A percentile compares a stretch with the other conserved stretches of the same genome.
These are phyloP conservation scores for Rosalia funebris DNA, from an alignment of 2,888 invertebrate genomes.

Conservation along the genomic window DNA sequence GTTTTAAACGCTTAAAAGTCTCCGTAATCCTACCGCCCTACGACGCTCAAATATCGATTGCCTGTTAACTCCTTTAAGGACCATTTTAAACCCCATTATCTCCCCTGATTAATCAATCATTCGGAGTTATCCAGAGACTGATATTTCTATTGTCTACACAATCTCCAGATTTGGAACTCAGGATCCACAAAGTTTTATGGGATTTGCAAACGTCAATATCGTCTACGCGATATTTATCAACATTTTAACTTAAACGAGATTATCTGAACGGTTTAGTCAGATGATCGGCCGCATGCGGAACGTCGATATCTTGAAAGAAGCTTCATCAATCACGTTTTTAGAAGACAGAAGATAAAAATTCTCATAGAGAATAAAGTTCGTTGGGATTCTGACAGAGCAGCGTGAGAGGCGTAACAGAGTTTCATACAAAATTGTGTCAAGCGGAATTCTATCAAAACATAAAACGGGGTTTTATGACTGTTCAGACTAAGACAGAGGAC, in stretches of 20 bases:
- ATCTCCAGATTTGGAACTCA: neutral
- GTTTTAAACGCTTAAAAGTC: no score
- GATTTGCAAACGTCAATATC: slow-evolving; percentile 30
- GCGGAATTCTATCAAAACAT: no score
- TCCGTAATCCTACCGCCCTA: no score
- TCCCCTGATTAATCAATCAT: neutral
- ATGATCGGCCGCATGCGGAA: slow-evolving; percentile 43
- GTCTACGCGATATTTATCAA: slow-evolving; percentile 38
- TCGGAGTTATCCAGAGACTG: neutral
- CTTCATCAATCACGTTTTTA: slow-evolving; percentile 49
- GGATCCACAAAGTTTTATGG: slow-evolving; percentile 13
- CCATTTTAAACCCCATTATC: neutral
- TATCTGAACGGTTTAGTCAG: slow-evolving; percentile 45
- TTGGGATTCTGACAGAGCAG: neutral
- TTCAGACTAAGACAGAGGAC: no score
- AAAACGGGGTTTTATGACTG: no score
- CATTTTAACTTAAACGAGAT: slow-evolving; percentile 44
- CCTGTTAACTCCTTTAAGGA: neutral
- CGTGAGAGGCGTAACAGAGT: neutral
- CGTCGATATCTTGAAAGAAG: slow-evolving; percentile 45
- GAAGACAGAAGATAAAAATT: slow-evolving; percentile 38
- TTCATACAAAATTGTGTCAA: slow-evolving; percentile 11
- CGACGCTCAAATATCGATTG: no score
- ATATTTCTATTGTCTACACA: slow-evolving; percentile 3
- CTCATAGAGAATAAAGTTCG: slow-evolving; percentile 33